Evolutionary conservation across 2,888 invertebrate species (phyloP).

Genomic region (Nowickia ferox): DNA sequence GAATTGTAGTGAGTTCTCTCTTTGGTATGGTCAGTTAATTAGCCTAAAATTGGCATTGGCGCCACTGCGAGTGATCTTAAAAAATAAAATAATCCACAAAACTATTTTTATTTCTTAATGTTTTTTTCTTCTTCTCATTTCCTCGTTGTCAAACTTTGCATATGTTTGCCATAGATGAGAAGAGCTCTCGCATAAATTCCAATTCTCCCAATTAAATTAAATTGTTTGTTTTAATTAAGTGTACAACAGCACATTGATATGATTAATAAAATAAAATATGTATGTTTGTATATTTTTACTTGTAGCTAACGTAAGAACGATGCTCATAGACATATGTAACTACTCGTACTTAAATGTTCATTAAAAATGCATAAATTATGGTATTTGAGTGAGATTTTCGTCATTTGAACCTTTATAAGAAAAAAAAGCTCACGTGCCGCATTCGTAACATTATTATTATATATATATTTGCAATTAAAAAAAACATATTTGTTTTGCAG

Average conservation of each 20-base stretch:
- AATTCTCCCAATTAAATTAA: slow-evolving; percentile 61
- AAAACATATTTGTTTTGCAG: background rate
- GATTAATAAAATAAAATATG: slow-evolving; percentile 52
- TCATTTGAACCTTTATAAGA: slow-evolving; percentile 10
- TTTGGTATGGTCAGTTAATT: slow-evolving; percentile 62
- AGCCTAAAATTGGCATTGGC: slow-evolving; percentile 66
- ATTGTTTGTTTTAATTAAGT: slow-evolving; percentile 58
- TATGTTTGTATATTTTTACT: background rate
- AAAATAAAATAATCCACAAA: slow-evolving; percentile 53
- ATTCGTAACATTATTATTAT: background rate
- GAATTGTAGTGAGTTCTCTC: slow-evolving; percentile 52
- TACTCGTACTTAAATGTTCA: background rate
- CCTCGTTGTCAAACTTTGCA: slow-evolving; percentile 28
- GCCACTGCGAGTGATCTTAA: slow-evolving; percentile 57
- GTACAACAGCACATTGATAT: slow-evolving; percentile 42
- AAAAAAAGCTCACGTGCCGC: slow-evolving; percentile 15
- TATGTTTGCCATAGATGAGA: slow-evolving; percentile 33
- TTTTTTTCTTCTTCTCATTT: slow-evolving; percentile 17
- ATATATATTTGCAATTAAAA: background rate
- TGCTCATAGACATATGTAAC: background rate
- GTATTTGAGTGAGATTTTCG: slow-evolving; percentile 10
- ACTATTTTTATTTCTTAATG: slow-evolving; percentile 21
- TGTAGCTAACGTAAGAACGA: background rate
- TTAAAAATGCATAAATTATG: slow-evolving; percentile 25
- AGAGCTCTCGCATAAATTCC: slow-evolving; percentile 21